A percentile compares a stretch with the other conserved stretches of the same genome.
Evolutionary conservation across 2,113 vertebrate genomes (phyloP).

Genomic region (Orycteropus afer): DNA sequence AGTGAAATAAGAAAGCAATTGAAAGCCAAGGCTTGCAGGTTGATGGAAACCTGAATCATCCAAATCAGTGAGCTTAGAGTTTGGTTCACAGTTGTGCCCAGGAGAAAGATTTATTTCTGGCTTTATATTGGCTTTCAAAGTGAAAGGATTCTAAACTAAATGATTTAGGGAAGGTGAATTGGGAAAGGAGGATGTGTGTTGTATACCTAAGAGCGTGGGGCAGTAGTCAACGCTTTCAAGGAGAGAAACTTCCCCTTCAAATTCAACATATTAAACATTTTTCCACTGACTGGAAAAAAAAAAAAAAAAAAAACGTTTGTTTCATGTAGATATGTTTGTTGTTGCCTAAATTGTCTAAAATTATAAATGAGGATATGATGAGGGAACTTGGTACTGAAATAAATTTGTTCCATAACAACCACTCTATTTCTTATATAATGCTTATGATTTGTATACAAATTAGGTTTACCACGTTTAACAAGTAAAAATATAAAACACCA

Average conservation of each 20-base stretch:
- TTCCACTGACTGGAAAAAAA: not conserved
- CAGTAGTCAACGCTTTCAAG: not conserved
- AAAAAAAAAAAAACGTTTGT: not conserved
- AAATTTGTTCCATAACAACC: not conserved
- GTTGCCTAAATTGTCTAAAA: not conserved
- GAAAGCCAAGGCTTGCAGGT: constrained; percentile 9
- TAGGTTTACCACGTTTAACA: not conserved
- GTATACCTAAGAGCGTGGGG: not conserved
- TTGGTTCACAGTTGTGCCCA: not conserved
- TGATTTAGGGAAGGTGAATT: not conserved
- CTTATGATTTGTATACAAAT: not conserved
- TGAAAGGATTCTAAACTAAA: constrained; percentile 54
- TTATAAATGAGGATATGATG: not conserved
- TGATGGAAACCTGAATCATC: not conserved
- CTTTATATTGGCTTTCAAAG: constrained; percentile 22
- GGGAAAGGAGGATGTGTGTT: not conserved
- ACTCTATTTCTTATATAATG: not conserved
- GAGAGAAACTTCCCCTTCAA: not conserved
- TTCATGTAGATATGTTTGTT: not conserved
- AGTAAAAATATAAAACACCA: not conserved
- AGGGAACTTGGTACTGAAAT: not conserved
- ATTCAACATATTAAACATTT: too few relatives aligned
- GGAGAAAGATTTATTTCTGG: constrained; percentile 20
- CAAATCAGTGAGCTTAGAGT: constrained; percentile 42
- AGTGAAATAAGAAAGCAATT: not conserved